Base-by-base conservation (phyloP, 1,140 invertebrate genomes). In the Cepaea nemoralis region DNA sequence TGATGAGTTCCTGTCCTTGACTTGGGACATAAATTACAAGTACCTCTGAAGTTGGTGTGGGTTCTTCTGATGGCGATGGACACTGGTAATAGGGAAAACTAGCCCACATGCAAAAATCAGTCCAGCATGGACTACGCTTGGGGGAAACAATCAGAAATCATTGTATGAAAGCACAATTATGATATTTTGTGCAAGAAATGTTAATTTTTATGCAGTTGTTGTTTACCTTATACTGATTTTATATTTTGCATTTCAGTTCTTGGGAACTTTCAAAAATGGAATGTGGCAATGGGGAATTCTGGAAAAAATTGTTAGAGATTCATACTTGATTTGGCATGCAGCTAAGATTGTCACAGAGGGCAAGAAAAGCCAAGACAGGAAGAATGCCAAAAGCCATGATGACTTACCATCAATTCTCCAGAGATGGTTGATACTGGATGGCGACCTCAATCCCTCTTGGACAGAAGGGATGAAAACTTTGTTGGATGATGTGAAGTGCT, bases 391-490 rank as follows among this genome's bases (percentile, higher is more conserved):
- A 77, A 33, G 19, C 3, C 77, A 50, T 3, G 74, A 70, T 31
- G 88, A 89, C 24, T 37, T 87, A 16, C 86, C 88, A 6, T 88
- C 88, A 24, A 75, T 86, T 5, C 80, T 91, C 22, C 67, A 88
- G 6, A 85, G 89, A 16, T 91, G 90, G 91, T 77, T 91, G 31
- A 86, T 91, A 0, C 75, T 91, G 50, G 91, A 91, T 83, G 91
- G 91, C 12, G 85, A 87, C 75, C 81, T 91, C 55, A 83, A 89
- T 69, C 82, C 87, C 14, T 67, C 74, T 2, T 91, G 90, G 90
- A 88, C 87, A 10, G 90, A 91, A 27, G 85, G 85, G 73, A 71
- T 91, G 14, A 90, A 88, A 82, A 88, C 89, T 0, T 37, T 91
- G 63, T 82, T 90, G 75, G 90, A 90, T 78, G 78, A 83, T 27